Evolutionary conservation across 2,888 invertebrate genomes (phyloP), one percentile per base, ranked within the genome.

Genomic region (Caenorhabditis sp.): DNA sequence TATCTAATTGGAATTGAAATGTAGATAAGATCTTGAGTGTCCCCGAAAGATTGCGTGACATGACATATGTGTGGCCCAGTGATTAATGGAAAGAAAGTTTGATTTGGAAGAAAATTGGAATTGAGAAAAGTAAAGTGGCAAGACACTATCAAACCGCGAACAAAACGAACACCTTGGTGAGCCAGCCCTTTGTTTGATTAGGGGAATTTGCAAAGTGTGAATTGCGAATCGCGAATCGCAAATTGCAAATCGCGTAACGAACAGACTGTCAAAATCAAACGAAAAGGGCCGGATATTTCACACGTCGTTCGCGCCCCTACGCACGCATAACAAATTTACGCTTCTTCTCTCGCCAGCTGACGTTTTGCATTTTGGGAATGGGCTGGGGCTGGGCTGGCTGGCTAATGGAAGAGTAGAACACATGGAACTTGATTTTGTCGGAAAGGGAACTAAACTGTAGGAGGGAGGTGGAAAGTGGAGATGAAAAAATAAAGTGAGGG

Each of bases 1-100:
- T 67, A 67, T 76, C 74, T 76, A 67, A 76, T 76, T 74, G 65
- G 60, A 58, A 58, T 47, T 58, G 58, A 65, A 74, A 74, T 74
- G 65, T 61, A 76, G 76, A 76, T 76, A 76, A 68, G 37, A 76
- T 76, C 76, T 60, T 64, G 4, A 9, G 32, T 4, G 32, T 6
- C 32, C 62, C 53, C 22, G 13, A 13, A 8, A 67, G 26, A 67
- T 69, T 32, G 28, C 55, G 55, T 55, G 55, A 55, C 55, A 28
- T n/a, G n/a, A n/a, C n/a, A n/a, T n/a, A n/a, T 51, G 51, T 22
- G 24, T 22, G 44, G 47, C 20, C 47, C 1, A 2, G 72, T 72
- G 72, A 72, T 72, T 72, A 64, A 72, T 64, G 35, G 26, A 15
- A 28, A 56, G 11, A 20, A n/a, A n/a, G n/a, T n/a, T n/a, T n/a